Evolutionary conservation across 2,797 vertebrate species (phyloP).

Genomic region (Myotis planiceps): DNA sequence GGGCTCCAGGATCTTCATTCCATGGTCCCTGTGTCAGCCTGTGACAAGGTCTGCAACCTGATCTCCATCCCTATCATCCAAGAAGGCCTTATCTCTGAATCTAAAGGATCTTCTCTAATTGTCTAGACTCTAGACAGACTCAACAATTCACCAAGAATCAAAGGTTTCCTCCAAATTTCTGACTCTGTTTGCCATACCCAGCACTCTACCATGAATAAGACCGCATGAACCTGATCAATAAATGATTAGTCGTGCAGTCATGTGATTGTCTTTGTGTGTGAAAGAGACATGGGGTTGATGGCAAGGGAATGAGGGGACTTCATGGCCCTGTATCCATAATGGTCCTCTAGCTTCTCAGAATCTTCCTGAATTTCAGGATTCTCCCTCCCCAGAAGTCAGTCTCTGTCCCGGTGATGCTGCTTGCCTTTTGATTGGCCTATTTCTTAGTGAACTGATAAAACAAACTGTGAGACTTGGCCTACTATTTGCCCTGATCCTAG

Average conservation of each 20-base stretch:
- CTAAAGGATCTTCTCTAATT: not conserved
- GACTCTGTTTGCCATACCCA: not conserved
- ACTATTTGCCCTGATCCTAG: not conserved
- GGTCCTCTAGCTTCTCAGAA: not conserved
- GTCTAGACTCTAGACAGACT: not conserved
- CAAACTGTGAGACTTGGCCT: not conserved
- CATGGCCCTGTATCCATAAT: not conserved
- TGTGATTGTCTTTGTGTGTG: not conserved
- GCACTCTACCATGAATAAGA: not conserved
- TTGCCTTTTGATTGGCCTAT: not conserved
- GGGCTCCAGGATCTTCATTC: not conserved
- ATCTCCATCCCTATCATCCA: not conserved
- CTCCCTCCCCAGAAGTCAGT: not conserved
- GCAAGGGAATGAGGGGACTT: not conserved
- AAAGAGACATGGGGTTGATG: not conserved
- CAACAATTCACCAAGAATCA: not conserved
- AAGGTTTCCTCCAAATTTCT: not conserved
- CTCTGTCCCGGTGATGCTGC: fast-evolving
- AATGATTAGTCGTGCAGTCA: not conserved
- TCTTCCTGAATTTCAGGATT: not conserved
- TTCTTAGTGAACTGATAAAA: not conserved
- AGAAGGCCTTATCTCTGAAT: not conserved
- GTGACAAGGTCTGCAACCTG: not conserved
- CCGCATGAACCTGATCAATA: conserved; percentile 22
- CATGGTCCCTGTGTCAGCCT: not conserved